Base-by-base conservation (phyloP, 2,113 vertebrate species). In the Lota lota region DNA sequence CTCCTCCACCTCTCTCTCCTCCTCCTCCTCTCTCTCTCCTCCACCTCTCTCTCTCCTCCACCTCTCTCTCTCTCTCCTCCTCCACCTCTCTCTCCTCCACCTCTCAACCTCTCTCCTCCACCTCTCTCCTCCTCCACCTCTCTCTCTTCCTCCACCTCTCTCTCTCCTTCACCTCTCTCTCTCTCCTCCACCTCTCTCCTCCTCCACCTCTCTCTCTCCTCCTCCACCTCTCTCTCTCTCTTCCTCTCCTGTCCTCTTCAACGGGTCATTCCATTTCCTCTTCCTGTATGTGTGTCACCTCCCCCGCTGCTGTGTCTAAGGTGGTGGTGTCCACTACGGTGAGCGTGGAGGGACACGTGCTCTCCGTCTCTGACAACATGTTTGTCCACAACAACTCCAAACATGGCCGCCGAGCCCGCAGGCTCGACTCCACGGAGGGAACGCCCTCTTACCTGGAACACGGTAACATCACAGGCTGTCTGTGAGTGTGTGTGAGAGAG, bases 381-480 rank as follows among this genome's bases (percentile, higher is more conserved):
- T 92, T 92, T 1, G 91, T 92, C 82, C 91, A 92, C 80, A 92
- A 92, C 81, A 92, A 92, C 86, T 92, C 91, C 71, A 92, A 92
- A 87, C 91, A 92, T 20, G 91, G 91, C 56, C 88, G 91, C 63
- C 82, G 90, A 67, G 90, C 90, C 70, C 88, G 90, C 61, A 87
- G 90, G 62, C 90, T 92, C 5, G 91, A 92, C 78, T 86, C 90
- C 0, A 85, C 86, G 63, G 91, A 92, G 65, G 91, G 90, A 78
- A 90, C 89, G 11, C 85, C 57, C 1, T 91, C 90, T 15, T 91
- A 92, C 87, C 82, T 92, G 73, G 90, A 91, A 50, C 90, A 92
- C 6, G 91, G 91, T 92, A 82, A 83, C 19, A 17, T 2, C 53
- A 7, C 67, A 63, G 70, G 53, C 65, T 69, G 68, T 68, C 64